phyloP scores from a whole-genome alignment of 2,888 invertebrate genomes.

The Caenorhabditis parvicauda region DNA sequence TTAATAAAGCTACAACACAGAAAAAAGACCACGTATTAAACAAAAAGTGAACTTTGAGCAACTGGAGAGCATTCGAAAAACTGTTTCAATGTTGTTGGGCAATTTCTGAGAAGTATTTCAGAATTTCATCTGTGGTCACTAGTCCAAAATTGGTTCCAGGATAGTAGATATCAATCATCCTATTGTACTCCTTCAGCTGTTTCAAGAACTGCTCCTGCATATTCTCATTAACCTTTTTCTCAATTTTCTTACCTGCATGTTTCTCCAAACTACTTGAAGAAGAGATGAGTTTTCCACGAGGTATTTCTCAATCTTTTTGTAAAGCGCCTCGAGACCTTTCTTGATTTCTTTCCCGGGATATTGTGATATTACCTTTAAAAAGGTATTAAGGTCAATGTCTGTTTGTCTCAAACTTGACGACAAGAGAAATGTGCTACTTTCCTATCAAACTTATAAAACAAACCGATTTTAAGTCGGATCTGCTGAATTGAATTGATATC shows the following conservation, averaged over 20 bases:
- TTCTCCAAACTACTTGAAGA: slow-evolving; percentile 89
- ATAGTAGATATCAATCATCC: slow-evolving; percentile 67
- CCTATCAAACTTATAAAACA: no score
- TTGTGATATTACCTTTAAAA: slow-evolving; percentile 74
- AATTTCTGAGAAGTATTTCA: slow-evolving; percentile 95
- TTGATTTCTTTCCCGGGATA: slow-evolving; percentile 81
- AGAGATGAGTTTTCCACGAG: slow-evolving; percentile 69
- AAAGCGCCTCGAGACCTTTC: slow-evolving; percentile 57
- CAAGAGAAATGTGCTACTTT: no score
- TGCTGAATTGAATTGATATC: no score
- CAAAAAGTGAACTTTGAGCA: no score
- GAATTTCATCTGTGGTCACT: slow-evolving; percentile 90
- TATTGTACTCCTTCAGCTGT: slow-evolving; percentile 89
- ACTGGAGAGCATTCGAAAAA: neutral
- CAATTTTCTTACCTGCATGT: slow-evolving; percentile 75
- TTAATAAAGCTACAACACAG: no score
- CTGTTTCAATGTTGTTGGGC: slow-evolving; percentile 80
- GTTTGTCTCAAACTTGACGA: no score
- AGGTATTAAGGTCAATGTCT: neutral
- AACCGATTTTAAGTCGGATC: no score
- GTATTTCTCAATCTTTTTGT: slow-evolving; percentile 82
- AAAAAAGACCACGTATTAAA: no score
- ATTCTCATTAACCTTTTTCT: neutral
- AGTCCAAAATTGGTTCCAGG: slow-evolving; percentile 66
- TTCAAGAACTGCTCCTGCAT: slow-evolving; percentile 85